Evolutionary conservation across 2,113 vertebrate species (phyloP).

Genomic region (Tachycineta bicolor): DNA sequence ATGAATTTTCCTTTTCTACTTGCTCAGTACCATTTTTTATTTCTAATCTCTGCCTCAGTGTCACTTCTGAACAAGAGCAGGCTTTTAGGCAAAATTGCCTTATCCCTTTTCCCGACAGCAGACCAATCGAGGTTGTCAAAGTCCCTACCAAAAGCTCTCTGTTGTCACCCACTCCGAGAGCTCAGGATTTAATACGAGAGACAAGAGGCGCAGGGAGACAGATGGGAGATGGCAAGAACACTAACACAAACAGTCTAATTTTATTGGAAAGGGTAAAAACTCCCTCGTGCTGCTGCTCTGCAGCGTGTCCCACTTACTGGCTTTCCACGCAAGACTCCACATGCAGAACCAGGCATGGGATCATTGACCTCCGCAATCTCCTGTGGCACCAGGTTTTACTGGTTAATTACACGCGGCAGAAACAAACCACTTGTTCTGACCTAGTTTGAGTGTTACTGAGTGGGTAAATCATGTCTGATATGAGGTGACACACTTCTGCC

Average conservation of each 20-base stretch:
- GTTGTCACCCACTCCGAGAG: not conserved
- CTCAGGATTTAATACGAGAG: not conserved
- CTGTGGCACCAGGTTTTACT: not conserved
- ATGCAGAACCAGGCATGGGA: rapidly evolving
- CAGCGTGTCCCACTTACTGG: not conserved
- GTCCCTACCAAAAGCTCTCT: not conserved
- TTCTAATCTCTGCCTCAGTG: not conserved
- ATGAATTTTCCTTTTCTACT: not conserved
- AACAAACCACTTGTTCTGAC: not conserved
- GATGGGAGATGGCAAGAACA: constrained; percentile 7
- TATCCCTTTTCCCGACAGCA: not conserved
- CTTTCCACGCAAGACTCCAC: not conserved
- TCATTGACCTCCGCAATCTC: not conserved
- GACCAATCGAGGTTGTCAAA: not conserved
- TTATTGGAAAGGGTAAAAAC: constrained; percentile 2
- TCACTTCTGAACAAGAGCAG: not conserved
- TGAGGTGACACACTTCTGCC: not conserved
- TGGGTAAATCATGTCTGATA: not conserved
- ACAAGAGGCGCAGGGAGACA: not conserved
- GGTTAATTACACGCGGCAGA: not conserved
- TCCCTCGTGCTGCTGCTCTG: not conserved
- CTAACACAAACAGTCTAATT: constrained; percentile 2
- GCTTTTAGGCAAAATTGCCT: constrained; percentile 34
- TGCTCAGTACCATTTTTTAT: not conserved
- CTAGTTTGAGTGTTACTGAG: not conserved